These are phyloP conservation scores for Ctenochaetus hawaiiensis DNA, from an alignment of 2,797 vertebrate genomes.

Conservation along the genomic window DNA sequence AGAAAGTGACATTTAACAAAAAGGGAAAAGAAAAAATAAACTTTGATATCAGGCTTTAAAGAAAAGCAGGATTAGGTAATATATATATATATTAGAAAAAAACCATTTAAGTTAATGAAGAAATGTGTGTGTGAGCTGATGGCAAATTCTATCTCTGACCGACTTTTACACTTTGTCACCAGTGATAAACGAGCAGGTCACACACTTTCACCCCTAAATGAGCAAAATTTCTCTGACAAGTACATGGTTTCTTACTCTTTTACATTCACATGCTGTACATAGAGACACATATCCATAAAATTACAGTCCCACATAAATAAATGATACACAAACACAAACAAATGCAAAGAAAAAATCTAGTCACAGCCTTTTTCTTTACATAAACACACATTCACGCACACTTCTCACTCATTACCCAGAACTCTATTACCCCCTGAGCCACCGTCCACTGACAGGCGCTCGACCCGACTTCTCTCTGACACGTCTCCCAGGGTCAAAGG, in stretches of 20 bases:
- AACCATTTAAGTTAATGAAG: no score
- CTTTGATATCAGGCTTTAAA: neutral
- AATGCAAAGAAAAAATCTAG: neutral
- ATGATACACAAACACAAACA: neutral
- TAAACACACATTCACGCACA: conserved; percentile 64
- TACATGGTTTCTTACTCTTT: neutral
- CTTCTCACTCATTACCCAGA: conserved; percentile 72
- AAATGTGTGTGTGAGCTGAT: conserved; percentile 41
- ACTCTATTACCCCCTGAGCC: conserved; percentile 58
- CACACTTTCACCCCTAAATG: conserved; percentile 71
- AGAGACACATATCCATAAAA: neutral
- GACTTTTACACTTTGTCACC: conserved; percentile 78
- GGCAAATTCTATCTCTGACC: conserved; percentile 74
- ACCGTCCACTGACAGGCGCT: conserved; percentile 74
- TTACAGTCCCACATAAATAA: neutral
- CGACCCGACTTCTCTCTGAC: conserved; percentile 75
- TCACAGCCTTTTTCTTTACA: conserved; percentile 19
- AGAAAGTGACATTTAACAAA: no score
- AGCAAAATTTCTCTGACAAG: conserved; percentile 39
- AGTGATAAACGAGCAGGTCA: conserved; percentile 76
- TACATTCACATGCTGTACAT: conserved; percentile 9
- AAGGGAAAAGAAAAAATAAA: neutral
- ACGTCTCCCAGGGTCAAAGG: conserved; percentile 78
- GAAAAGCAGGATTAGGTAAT: no score
- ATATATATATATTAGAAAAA: neutral